Base-by-base conservation (phyloP, 2,113 vertebrate genomes). In the Osmerus eperlanus region DNA sequence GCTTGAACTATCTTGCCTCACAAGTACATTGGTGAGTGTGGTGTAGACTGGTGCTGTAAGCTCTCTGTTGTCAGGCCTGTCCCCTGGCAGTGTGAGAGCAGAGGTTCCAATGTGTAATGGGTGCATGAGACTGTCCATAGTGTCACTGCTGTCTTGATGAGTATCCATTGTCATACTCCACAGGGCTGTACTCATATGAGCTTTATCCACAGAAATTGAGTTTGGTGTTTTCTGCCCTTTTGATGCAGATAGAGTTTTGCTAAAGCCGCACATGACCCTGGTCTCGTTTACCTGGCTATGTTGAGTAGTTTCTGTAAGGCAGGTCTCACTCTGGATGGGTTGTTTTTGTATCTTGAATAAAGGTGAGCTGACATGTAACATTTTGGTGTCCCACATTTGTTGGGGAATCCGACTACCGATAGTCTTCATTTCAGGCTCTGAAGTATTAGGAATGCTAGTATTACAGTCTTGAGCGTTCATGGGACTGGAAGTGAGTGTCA, bases 391-490 rank as follows among this genome's bases (percentile, higher is more conserved):
- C n/a, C 16, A 18, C 15, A 19, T 16, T 52, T 71, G 75, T 3
- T 82, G 77, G 14, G 69, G 55, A 29, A 76, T 66, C 73, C 14
- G 52, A 0, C 74, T 51, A 54, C 52, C 67, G 67, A 8, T 78
- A 69, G 60, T 71, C 16, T 86, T 74, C 60, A 69, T 0, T 3
- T 67, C 19, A 8, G 63, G 47, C 41, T 75, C 79, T 58, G 70
- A 52, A 29, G 61, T 32, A 47, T 47, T 16, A 13, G 55, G 60
- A 21, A 75, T 61, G 62, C n/a, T 28, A 0, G 25, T 32, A 28
- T 75, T 3, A 56, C 69, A 53, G 65, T 55, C 21, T 11, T n/a
- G 54, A 56, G 54, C 1, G 54, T 47, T 59, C 23, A 19, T 65
- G 19, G 28, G 28, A 1, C 65, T 41, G 53, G 23, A 72, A 3